Evolutionary conservation across 2,797 vertebrate species (phyloP), one percentile per base, ranked within the genome.

Genomic region (Chlorospingus flavigularis): DNA sequence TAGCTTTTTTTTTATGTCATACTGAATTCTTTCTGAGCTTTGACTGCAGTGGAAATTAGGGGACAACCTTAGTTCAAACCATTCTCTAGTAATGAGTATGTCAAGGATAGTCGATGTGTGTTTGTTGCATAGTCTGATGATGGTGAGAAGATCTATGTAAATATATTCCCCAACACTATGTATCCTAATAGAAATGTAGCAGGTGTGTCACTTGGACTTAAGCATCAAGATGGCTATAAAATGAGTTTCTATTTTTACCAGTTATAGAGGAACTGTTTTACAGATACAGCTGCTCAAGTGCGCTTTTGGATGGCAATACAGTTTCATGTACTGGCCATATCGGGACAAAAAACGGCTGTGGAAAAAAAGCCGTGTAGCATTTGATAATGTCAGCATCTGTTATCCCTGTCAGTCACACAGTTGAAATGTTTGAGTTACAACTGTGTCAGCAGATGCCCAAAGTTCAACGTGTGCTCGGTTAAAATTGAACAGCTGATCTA

Each of bases 381-480:
- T 99, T 99, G 98, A 99, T 99, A 99, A 99, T 99, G 99, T 99
- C 99, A 99, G 99, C 99, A 99, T 99, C 99, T 99, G 99, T 98
- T 99, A 98, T 97, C 98, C 98, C 98, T 99, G 99, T 99, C 99
- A 99, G 98, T 98, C 98, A 99, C 98, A 97, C 97, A 97, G 97
- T 96, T 98, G 98, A 98, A 97, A 98, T 98, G 97, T 98, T 97
- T 97, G 98, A 98, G 97, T 98, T 98, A 97, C 94, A 98, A 97
- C 98, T 97, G 97, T 98, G 98, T 98, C 98, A 98, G 98, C 98
- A 98, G 97, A 98, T 98, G 98, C 97, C 97, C 97, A 96, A 96
- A 98, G 97, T 98, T 98, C 97, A 98, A 48, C 70, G 88, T 98
- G 98, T 97, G 95, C 98, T 98, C 85, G 43, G 96, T 97, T 97